phyloP scores from a whole-genome alignment of 1,140 invertebrate species.

The Drosophila bocqueti region DNA sequence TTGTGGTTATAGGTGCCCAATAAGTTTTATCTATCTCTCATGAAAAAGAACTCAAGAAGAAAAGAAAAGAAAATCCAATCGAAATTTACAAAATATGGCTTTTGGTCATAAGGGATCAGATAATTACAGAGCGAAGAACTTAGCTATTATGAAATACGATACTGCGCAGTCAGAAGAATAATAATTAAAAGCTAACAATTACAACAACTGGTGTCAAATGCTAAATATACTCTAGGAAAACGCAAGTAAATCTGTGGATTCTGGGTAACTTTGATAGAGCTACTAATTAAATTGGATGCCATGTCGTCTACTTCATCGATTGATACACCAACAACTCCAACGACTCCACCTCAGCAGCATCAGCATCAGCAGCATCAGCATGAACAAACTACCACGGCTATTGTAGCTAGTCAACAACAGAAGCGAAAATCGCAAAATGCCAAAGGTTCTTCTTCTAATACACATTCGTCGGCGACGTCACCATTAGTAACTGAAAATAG shows the following conservation, averaged over 20 bases:
- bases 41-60: not conserved
- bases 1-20: conserved; percentile 1
- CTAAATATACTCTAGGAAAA: not conserved
- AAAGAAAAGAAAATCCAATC: no score
- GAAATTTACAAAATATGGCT: conserved; percentile 7
- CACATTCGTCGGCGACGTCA: conserved; percentile 23
- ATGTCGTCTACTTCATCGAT: conserved; percentile 67
- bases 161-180: conserved; percentile 15
- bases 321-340: conserved; percentile 61
- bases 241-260: not conserved
- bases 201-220: conserved; percentile 11
- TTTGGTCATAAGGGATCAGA: conserved; percentile 5
- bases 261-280: not conserved
- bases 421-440: conserved; percentile 37
- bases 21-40: not conserved
- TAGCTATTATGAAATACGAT: conserved; percentile 18
- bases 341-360: conserved; percentile 39
- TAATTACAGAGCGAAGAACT: not conserved
- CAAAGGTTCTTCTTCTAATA: conserved; percentile 27
- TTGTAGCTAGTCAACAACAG: conserved; percentile 45
- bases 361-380: conserved; percentile 12
- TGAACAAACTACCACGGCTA: conserved; percentile 25
- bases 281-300: conserved; percentile 12
- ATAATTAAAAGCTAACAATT: not conserved
- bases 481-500: conserved; percentile 30